Percentiles rank a stretch among this genome's conserved stretches.
These are phyloP conservation scores for Dolichomitus sp. DNA, from an alignment of 2,888 invertebrate species.

Conservation along the genomic window DNA sequence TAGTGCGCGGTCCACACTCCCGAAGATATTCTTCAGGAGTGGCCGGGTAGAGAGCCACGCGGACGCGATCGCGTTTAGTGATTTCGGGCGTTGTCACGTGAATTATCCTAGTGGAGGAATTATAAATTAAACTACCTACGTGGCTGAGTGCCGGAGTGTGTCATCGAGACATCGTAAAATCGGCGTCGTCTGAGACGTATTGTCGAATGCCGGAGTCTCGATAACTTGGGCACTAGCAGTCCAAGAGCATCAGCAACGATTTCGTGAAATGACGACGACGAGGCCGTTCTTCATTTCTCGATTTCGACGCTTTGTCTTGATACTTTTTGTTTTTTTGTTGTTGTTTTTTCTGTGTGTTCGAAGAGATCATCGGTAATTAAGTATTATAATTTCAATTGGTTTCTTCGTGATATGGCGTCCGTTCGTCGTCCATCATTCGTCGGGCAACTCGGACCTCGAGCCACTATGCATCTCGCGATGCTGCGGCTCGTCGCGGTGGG, in stretches of 20 bases:
- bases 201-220: conserved; percentile 1
- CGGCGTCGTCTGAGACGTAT: neutral
- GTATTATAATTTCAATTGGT: conserved; percentile 81
- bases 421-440: conserved; percentile 66
- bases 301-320: conserved; percentile 15
- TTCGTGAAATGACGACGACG: conserved; percentile 24
- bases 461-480: neutral
- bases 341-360: conserved; percentile 37
- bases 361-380: conserved; percentile 79
- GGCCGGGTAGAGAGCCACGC: conserved; percentile 22
- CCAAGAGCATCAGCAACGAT: conserved; percentile 22
- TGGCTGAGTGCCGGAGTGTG: conserved; percentile 70
- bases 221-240: conserved; percentile 35
- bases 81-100: conserved; percentile 55
- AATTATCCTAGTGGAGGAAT: conserved; percentile 79
- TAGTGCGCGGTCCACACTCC: neutral
- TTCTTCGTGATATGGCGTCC: conserved; percentile 83
- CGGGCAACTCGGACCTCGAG: conserved; percentile 31
- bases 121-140: conserved; percentile 84
- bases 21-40: neutral
- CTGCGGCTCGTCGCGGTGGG: conserved; percentile 19
- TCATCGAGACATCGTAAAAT: conserved; percentile 47
- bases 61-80: conserved; percentile 10
- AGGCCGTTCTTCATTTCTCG: conserved; percentile 20
- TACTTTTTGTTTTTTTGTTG: neutral